Evolutionary conservation across 2,113 vertebrate genomes (phyloP), one percentile per base, ranked within the genome.

Genomic region (Gymnogyps californianus): DNA sequence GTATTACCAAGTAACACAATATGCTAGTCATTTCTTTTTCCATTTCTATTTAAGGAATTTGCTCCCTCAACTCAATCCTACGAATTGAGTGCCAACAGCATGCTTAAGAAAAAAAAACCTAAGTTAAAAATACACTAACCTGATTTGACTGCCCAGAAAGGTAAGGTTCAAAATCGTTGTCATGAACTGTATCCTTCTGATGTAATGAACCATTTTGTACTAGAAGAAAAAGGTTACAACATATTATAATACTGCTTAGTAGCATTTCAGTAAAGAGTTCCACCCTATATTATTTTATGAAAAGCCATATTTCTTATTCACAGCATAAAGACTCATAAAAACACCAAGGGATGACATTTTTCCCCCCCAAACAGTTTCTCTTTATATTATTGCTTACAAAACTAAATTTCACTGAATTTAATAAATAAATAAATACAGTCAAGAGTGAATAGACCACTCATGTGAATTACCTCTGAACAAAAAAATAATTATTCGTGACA

Each of bases 121-220:
- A 80, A 51, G 83, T 89, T 97, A 96, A 90, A 90, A 83, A 90
- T 72, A 70, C 76, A 98, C 98, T 98, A 98, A 99, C 99, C 99
- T 99, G 99, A 98, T 98, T 99, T 87, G 99, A 99, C 96, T 99
- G 99, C 98, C 99, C 98, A 40, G 99, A 99, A 98, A 99, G 99
- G 97, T 99, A 99, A 97, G 99, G 99, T 96, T 99, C 99, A 98
- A 99, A 99, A 98, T 99, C 99, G 97, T 98, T 99, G 98, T 99
- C 99, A 21, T 99, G 99, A 93, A 99, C 98, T 91, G 98, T 98
- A 93, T 99, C 99, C 98, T 99, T 99, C 97, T 99, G 99, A 98
- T 99, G 99, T 97, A 99, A 97, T 6, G 99, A 99, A 98, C 99
- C 99, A 99, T 99, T 99, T 99, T 99, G 99, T 96, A 99, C 99